Evolutionary conservation across 2,797 vertebrate genomes (phyloP), one percentile per base, ranked within the genome.

Genomic region (Pteropus rufus): DNA sequence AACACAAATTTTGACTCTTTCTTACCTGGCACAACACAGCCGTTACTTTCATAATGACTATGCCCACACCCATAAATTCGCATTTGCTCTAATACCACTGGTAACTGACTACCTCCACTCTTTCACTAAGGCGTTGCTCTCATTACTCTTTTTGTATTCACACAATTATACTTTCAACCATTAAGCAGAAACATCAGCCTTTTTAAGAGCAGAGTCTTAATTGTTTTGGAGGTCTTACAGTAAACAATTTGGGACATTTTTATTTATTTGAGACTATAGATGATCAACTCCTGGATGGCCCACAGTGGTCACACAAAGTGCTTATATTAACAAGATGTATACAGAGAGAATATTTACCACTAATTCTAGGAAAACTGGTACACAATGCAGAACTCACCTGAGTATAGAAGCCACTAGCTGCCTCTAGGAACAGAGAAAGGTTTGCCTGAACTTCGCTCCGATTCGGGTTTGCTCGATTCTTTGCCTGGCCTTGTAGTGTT

Each of bases 391-490:
- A 90, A 97, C 99, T 98, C 93, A 99, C 99, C 99, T 99, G 99
- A 65, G 99, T 99, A 98, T 99, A 99, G 99, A 99, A 99, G 96
- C 99, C 99, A 96, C 99, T 99, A 97, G 99, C 99, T 97, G 99
- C 99, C 99, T 99, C 99, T 96, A 99, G 98, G 96, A 99, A 99
- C 96, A 99, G 98, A 56, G 99, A 99, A 97, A 99, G 99, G 98
- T 99, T 99, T 36, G 99, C 99, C 98, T 99, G 99, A 83, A 99
- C 99, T 98, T 99, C 99, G 7, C 99, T 99, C 97, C 99, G 99
- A 98, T 99, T 99, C 67, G 99, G 99, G 98, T 99, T 99, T 98
- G 99, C 99, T 98, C 99, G 99, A 98, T 99, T 99, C 98, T 99
- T 99, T 89, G 99, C 99, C 98, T 99, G 99, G 98, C 99, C 99